Base-by-base conservation (phyloP, 64 coral and sea anemone species). In the Actinia tenebrosa region DNA sequence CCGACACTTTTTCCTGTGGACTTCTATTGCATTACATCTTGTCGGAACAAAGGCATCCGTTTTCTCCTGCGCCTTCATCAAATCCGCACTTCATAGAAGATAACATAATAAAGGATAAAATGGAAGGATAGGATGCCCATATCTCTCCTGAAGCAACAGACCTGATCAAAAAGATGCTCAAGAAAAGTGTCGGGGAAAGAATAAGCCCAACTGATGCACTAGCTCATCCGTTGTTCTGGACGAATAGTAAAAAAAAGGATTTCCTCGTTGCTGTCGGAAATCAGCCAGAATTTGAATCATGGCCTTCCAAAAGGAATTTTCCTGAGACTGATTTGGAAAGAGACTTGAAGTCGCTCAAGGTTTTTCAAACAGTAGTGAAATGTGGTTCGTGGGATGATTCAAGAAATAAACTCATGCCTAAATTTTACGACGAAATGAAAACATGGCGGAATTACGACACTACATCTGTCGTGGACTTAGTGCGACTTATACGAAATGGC, bases 141-240 rank as follows among this genome's bases (percentile, higher is more conserved):
- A 25, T 89, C 22, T 44, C 79, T 37, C 60, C 79, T 64, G 87
- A 89, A 45, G 79, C 87, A 53, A 17, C 42, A 4, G 20, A 89
- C 45, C 61, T 64, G 3, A 19, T 89, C 27, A 83, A 23, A 30
- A 53, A 89, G 22, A 71, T 71, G 59, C 87, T 83, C 50, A 54
- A 27, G 5, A 15, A 7, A n/a, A 45, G 80, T n/a, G 19, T 16
- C 26, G 16, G 44, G n/a, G 63, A 63, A 69, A 60, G 87, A 53
- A 79, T 79, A 64, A n/a, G 20, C 23, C 77, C 87, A 8, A 13
- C 30, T 25, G 62, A 77, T 81, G 19, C 80, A 11, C 20, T 42
- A 17, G 59, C 60, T 16, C 81, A 68, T 89, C 62, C 87, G 8
- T 68, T 89, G 3, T 89, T 89, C 46, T 89, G 87, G 87, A 20